A percentile compares a stretch with the other conserved stretches of the same genome.
These are phyloP conservation scores for Euleptes europaea DNA, from an alignment of 2,113 vertebrate species.

Conservation along the genomic window DNA sequence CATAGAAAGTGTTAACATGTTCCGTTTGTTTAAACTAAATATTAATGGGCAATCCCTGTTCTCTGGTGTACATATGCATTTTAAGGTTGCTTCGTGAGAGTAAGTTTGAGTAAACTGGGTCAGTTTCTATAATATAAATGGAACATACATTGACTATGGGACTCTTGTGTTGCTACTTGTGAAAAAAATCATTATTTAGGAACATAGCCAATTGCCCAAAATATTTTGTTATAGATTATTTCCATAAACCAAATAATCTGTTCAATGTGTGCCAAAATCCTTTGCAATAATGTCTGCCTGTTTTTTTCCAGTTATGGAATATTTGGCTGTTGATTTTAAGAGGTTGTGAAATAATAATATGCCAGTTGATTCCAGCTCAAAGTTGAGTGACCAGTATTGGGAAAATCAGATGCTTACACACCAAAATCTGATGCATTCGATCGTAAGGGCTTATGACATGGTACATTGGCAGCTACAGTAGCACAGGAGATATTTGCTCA, in stretches of 20 bases:
- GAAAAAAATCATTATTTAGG: constrained; percentile 55
- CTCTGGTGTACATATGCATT: constrained; percentile 57
- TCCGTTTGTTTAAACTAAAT: constrained; percentile 47
- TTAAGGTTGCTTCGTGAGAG: constrained; percentile 33
- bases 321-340: constrained; percentile 60
- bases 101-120: constrained; percentile 50
- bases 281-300: constrained; percentile 50
- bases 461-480: background rate
- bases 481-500: too few species aligned
- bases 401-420: background rate
- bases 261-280: constrained; percentile 55
- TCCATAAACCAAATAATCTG: constrained; percentile 44
- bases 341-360: constrained; percentile 50
- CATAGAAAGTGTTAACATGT: constrained; percentile 40
- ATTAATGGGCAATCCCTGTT: constrained; percentile 26
- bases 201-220: constrained; percentile 41
- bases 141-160: constrained; percentile 44
- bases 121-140: constrained; percentile 50
- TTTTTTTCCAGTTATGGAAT: constrained; percentile 64
- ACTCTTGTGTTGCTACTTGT: constrained; percentile 28
- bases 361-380: constrained; percentile 23
- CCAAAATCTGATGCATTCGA: background rate
- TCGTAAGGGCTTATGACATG: background rate
- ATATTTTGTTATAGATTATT: background rate
- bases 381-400: constrained; percentile 38